Base-by-base conservation (phyloP, 2,888 invertebrate genomes). In the Dryobota labecula region DNA sequence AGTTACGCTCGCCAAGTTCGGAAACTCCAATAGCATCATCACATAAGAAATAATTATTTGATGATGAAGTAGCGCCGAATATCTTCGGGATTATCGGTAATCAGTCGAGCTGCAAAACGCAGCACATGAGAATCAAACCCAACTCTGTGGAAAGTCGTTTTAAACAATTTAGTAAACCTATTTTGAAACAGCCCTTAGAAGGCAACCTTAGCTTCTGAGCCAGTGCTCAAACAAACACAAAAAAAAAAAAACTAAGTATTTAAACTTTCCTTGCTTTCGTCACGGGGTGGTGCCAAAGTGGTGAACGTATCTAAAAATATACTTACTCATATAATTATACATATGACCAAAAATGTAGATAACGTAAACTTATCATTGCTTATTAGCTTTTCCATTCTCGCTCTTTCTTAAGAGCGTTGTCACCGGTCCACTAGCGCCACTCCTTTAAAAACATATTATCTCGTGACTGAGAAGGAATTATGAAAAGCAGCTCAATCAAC, bases 1-100 rank as follows among this genome's bases (percentile, higher is more conserved):
- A 97, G 90, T 98, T 98, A n/a, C 97, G 95, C 82, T 96, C 96
- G 1, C 97, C 97, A 38, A 98, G 96, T 94, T 99, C 99, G 89
- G 97, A 98, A 47, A 99, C 97, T 24, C 97, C 97, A 70, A 99
- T 97, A 2, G 98, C 98, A 86, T 99, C 98, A 89, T 99, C 98
- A 65, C 97, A 96, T 43, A 99, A 95, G 87, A 97, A 98, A 89
- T 98, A n/a, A n/a, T n/a, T n/a, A 98, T 84, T 97, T 97, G 36
- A 99, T 96, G 74, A 99, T 97, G 89, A 99, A 99, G 66, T 97
- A 96, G 66, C 99, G 96, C 6, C 96, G 94, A 41, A 92, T 93
- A 85, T 98, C 97, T 66, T 96, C 97, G 33, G 97, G 96, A 71
- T 97, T 97, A 74, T 97, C 97, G 11, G 97, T 98, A 51, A 98